These are phyloP conservation scores for Irena cyanogastra DNA, from an alignment of 2,113 vertebrate genomes.

Conservation along the genomic window DNA sequence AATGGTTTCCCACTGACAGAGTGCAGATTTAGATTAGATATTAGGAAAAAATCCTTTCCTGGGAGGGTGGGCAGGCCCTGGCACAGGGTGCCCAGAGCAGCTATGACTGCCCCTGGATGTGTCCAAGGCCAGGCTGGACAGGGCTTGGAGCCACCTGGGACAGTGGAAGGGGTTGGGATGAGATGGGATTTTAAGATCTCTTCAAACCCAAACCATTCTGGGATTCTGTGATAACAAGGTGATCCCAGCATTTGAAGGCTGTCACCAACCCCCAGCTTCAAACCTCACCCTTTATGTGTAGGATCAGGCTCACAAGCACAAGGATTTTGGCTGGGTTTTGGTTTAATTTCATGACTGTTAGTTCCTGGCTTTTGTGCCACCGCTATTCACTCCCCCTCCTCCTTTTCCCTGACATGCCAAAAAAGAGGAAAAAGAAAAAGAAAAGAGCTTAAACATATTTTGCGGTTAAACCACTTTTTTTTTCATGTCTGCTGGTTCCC, in stretches of 20 bases:
- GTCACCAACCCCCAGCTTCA: background rate
- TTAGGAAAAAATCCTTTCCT: background rate
- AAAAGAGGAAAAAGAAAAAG: background rate
- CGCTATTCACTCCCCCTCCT: background rate
- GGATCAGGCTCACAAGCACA: background rate
- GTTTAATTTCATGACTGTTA: background rate
- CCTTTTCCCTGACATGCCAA: background rate
- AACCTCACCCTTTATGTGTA: background rate
- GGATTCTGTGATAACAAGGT: fast-evolving
- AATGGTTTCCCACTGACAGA: background rate
- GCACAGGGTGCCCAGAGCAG: background rate
- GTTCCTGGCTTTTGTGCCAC: background rate
- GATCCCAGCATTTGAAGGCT: background rate
- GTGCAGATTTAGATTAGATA: background rate
- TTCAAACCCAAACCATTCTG: too few species aligned
- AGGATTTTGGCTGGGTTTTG: background rate
- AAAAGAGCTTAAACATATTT: slow-evolving; percentile 65
- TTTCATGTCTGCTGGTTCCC: slow-evolving; percentile 64
- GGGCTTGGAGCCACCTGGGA: background rate
- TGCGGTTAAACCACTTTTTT: slow-evolving; percentile 43
- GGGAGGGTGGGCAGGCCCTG: fast-evolving
- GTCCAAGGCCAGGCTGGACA: fast-evolving
- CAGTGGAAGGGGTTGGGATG: fast-evolving
- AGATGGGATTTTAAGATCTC: background rate
- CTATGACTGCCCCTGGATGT: background rate